These are phyloP conservation scores for Planiliza haematocheilus DNA, from an alignment of 2,113 vertebrate species.

Conservation along the genomic window DNA sequence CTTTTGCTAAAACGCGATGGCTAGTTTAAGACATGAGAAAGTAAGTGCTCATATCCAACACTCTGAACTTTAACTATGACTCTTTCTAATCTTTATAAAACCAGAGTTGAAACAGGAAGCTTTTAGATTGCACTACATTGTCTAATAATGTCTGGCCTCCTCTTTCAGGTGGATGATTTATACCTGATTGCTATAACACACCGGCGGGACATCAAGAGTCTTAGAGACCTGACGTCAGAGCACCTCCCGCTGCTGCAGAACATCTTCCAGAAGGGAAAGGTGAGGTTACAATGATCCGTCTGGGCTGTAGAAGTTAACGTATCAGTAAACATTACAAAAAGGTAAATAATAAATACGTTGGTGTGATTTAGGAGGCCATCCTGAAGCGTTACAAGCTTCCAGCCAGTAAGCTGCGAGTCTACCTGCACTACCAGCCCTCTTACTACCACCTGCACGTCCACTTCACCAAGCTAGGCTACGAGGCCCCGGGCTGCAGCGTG, in stretches of 20 bases:
- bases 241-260: slow-evolving; percentile 91
- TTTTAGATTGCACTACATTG: not conserved
- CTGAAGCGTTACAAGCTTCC: slow-evolving; percentile 80
- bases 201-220: slow-evolving; percentile 85
- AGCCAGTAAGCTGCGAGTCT: slow-evolving; percentile 84
- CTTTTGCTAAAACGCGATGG: too few relatives aligned
- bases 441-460: slow-evolving; percentile 97
- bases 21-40: too few relatives aligned
- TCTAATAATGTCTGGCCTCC: not conserved
- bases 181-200: slow-evolving; percentile 92
- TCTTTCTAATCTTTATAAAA: too few relatives aligned
- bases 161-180: slow-evolving; percentile 89
- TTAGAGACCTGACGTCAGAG: slow-evolving; percentile 89
- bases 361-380: slow-evolving; percentile 85
- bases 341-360: not conserved
- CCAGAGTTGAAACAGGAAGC: too few relatives aligned
- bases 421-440: slow-evolving; percentile 96
- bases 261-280: slow-evolving; percentile 88
- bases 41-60: too few relatives aligned
- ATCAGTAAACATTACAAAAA: not conserved
- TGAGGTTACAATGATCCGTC: slow-evolving; percentile 62
- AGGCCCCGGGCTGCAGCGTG: slow-evolving; percentile 87
- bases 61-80: too few relatives aligned
- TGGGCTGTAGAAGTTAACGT: too few relatives aligned
- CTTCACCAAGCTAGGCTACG: slow-evolving; percentile 90